Conservation (phyloP, 2,888 invertebrate genomes). For the Plagodis pulveraria region DNA sequence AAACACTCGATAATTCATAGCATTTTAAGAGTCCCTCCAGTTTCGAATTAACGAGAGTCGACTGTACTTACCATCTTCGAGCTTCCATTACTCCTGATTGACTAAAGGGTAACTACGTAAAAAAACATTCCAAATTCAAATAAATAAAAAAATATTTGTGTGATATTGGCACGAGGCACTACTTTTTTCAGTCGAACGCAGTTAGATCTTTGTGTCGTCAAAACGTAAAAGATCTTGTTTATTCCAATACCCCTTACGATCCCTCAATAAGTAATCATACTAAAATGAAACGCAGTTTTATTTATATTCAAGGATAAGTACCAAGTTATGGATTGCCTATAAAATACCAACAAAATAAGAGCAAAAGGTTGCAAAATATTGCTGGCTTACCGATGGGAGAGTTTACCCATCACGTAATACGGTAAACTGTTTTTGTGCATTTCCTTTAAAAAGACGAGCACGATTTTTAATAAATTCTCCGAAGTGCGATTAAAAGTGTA, state of each 20-base stretch:
- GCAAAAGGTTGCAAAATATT: slow-evolving; percentile 17
- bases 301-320: slow-evolving; percentile 15
- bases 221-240: not conserved
- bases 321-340: slow-evolving; percentile 11
- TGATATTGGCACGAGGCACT: too few species aligned
- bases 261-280: slow-evolving; percentile 15
- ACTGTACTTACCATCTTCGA: too few species aligned
- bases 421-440: slow-evolving; percentile 29
- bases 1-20: too few species aligned
- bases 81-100: too few species aligned
- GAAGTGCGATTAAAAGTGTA: slow-evolving; percentile 70
- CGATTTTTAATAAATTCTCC: slow-evolving; percentile 69
- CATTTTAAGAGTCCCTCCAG: too few species aligned
- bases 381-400: slow-evolving; percentile 8
- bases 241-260: not conserved
- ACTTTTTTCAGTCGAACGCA: too few species aligned
- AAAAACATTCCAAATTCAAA: too few species aligned
- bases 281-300: slow-evolving; percentile 18
- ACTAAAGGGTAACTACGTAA: too few species aligned
- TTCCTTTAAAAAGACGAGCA: slow-evolving; percentile 52
- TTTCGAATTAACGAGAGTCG: too few species aligned
- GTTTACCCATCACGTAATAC: slow-evolving; percentile 15
- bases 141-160: too few species aligned
- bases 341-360: slow-evolving; percentile 12
- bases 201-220: not conserved